Conservation (phyloP, 2,888 invertebrate genomes). For the Stictocephala bisonia region DNA sequence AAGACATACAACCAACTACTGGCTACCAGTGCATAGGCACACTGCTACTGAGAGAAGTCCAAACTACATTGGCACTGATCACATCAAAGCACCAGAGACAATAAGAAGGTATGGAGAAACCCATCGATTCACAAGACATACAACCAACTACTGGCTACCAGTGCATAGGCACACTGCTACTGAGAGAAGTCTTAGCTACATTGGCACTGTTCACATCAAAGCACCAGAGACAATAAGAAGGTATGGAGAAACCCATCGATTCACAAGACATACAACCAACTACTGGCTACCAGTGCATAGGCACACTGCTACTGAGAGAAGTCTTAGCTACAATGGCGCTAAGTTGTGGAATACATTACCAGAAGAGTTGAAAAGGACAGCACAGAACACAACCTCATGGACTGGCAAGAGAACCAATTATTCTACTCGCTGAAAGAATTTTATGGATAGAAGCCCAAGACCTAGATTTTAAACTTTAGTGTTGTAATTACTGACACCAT, state of each 20-base stretch:
- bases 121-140: too few species aligned
- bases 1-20: too few species aligned
- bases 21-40: too few species aligned
- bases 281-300: slow-evolving; percentile 47
- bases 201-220: too few species aligned
- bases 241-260: slow-evolving; percentile 16
- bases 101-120: too few species aligned
- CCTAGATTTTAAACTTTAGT: background rate
- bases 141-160: too few species aligned
- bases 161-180: too few species aligned
- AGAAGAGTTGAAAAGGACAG: background rate
- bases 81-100: too few species aligned
- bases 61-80: too few species aligned
- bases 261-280: slow-evolving; percentile 32
- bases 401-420: background rate
- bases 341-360: slow-evolving; percentile 3
- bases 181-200: too few species aligned
- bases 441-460: background rate
- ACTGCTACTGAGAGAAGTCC: too few species aligned
- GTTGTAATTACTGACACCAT: background rate
- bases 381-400: background rate
- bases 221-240: too few species aligned
- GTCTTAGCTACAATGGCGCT: background rate
- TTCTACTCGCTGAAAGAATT: background rate
- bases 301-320: slow-evolving; percentile 13